phyloP scores from a whole-genome alignment of 2,797 vertebrate genomes.

The Chiloscyllium punctatum region DNA sequence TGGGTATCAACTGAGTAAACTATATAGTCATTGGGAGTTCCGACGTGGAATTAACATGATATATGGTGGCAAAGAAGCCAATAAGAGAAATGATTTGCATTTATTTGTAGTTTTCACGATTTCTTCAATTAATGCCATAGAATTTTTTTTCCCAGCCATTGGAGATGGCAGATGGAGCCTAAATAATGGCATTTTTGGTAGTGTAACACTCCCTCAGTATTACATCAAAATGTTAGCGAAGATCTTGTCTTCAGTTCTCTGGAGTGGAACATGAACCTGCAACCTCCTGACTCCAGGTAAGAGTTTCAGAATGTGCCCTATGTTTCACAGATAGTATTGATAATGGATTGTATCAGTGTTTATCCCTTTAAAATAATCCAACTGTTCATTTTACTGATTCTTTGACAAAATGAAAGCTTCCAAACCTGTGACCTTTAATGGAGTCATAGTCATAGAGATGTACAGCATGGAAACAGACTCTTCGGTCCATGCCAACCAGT shows the following conservation, averaged over 20 bases:
- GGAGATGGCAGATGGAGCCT: neutral
- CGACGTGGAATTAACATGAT: neutral
- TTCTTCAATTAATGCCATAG: neutral
- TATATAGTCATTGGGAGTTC: neutral
- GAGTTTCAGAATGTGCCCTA: neutral
- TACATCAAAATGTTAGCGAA: neutral
- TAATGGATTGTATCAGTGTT: neutral
- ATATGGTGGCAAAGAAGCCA: neutral
- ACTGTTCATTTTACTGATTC: neutral
- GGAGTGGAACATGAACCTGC: neutral
- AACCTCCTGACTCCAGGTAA: neutral
- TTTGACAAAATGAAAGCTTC: too few relatives aligned
- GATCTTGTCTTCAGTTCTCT: neutral
- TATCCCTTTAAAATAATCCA: neutral
- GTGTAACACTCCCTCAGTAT: neutral
- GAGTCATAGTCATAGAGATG: too few relatives aligned
- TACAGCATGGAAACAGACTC: too few relatives aligned
- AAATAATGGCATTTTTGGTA: neutral
- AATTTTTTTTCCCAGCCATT: neutral
- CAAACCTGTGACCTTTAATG: too few relatives aligned
- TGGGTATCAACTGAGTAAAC: neutral
- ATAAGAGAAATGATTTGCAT: neutral
- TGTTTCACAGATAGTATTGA: neutral
- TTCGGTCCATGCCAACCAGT: too few relatives aligned
- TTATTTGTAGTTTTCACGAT: neutral